A percentile compares a stretch with the other conserved stretches of the same genome.
phyloP scores from a whole-genome alignment of 2,797 vertebrate genomes.

The Crax fasciolata region DNA sequence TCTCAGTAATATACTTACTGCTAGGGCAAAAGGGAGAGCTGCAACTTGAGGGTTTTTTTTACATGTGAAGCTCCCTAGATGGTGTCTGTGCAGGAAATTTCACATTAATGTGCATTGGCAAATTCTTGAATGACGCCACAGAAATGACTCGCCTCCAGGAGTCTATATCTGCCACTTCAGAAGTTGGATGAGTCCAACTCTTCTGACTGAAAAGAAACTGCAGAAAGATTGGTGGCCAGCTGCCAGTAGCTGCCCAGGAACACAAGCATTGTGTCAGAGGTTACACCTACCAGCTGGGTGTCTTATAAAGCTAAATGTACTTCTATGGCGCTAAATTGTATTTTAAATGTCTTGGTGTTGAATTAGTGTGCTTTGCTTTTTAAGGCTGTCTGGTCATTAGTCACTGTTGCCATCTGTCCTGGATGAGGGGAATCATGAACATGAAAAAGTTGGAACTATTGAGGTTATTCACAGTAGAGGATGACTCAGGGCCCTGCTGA shows the following conservation, averaged over 20 bases:
- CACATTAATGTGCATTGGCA: background rate
- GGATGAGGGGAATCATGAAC: background rate
- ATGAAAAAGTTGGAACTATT: background rate
- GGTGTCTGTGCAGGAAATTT: background rate
- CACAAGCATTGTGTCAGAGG: background rate
- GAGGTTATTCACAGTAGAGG: background rate
- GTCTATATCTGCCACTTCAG: conserved; percentile 28
- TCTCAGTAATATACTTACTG: background rate
- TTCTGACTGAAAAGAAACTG: background rate
- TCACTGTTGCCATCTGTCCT: background rate
- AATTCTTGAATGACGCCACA: background rate
- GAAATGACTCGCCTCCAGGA: background rate
- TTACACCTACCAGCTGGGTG: background rate
- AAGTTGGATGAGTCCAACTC: background rate
- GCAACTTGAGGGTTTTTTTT: background rate
- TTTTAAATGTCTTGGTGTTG: background rate
- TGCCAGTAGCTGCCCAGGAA: background rate
- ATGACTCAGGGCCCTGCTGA: background rate
- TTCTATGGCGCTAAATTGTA: background rate
- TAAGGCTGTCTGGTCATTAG: background rate
- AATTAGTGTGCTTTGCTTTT: background rate
- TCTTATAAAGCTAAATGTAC: background rate
- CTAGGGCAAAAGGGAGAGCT: accelerated
- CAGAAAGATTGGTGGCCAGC: background rate
- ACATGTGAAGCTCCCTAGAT: accelerated